phyloP scores from a whole-genome alignment of 2,888 invertebrate genomes.

The Pollenia labialis region DNA sequence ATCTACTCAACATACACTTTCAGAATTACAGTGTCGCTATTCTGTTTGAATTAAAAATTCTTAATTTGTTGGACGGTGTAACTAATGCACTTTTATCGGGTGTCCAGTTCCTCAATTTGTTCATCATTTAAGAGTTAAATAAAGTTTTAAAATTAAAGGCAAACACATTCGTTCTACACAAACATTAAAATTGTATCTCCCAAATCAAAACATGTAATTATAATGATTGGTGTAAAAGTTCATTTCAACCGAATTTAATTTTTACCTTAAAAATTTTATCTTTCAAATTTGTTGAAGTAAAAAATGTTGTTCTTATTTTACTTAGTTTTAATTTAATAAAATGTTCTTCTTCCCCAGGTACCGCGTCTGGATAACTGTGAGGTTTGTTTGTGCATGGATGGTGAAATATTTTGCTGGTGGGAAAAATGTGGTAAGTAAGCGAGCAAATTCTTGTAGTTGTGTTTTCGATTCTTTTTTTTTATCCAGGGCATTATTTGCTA shows the following conservation, averaged over 20 bases:
- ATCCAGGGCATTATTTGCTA: background rate
- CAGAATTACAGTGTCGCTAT: too few species aligned
- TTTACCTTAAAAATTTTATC: background rate
- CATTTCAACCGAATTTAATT: background rate
- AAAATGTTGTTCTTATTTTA: background rate
- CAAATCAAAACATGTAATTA: too few species aligned
- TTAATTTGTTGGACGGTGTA: too few species aligned
- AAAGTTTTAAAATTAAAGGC: too few species aligned
- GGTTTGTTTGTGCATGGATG: conserved; percentile 87
- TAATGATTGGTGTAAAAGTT: too few species aligned
- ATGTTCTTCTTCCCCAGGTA: conserved; percentile 84
- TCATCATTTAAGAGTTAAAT: too few species aligned
- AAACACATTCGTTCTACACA: accelerated
- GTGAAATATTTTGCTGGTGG: conserved; percentile 89
- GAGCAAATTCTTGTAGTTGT: background rate
- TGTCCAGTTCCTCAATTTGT: too few species aligned
- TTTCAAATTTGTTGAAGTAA: background rate
- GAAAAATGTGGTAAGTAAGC: conserved; percentile 86
- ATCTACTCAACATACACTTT: too few species aligned
- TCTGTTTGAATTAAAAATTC: too few species aligned
- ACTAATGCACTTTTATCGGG: too few species aligned
- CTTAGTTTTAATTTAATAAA: conserved; percentile 6
- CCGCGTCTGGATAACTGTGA: conserved; percentile 87
- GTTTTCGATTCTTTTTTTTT: background rate
- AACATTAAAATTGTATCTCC: too few species aligned